Base-by-base conservation (phyloP, 2,888 invertebrate genomes). In the Smittia aterrima region DNA sequence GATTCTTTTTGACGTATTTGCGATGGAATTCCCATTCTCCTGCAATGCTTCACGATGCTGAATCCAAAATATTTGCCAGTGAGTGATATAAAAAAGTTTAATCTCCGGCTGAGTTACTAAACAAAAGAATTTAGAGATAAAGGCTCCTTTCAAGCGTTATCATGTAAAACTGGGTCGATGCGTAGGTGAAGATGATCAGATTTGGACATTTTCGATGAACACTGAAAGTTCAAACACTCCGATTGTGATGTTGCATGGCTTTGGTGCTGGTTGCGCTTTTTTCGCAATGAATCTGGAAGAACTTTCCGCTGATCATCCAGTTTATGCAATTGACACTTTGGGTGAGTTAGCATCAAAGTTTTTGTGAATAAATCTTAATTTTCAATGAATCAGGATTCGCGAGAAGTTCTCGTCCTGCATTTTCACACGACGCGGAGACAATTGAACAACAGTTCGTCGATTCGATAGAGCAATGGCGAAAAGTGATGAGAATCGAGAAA, bases 401-500 rank as follows among this genome's bases (percentile, higher is more conserved):
- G 0, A 89, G 95, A 77, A 98, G 98, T 78, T 95, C 96, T 11
- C 87, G 98, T 27, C 96, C 97, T 0, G 83, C 84, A 76, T 98
- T 98, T 82, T 89, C 92, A 75, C 85, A 83, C 0, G 91, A 96
- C 80, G 89, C 95, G 0, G 79, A 86, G 47, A 87, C 92, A 79
- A 94, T 92, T 24, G 98, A 98, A 80, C 86, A 88, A 71, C 94
- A 97, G 80, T 89, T 96, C 84, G 92, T 98, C 13, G 89, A 90
- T 79, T 92, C 95, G 0, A 91, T 98, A 1, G 98, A 99, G 83
- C 94, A 95, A 84, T 98, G 98, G 98, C 86, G 98, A 32, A 88
- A 92, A 75, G 92, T 93, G 81, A 90, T 97, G 87, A 91, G 92
- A 78, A 85, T 98, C 22, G 88, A 91, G 0, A 89, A 92, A 82